Evolutionary conservation across 2,113 vertebrate genomes (phyloP), one percentile per base, ranked within the genome.

Genomic region (Hypocryptadius cinnamomeus): DNA sequence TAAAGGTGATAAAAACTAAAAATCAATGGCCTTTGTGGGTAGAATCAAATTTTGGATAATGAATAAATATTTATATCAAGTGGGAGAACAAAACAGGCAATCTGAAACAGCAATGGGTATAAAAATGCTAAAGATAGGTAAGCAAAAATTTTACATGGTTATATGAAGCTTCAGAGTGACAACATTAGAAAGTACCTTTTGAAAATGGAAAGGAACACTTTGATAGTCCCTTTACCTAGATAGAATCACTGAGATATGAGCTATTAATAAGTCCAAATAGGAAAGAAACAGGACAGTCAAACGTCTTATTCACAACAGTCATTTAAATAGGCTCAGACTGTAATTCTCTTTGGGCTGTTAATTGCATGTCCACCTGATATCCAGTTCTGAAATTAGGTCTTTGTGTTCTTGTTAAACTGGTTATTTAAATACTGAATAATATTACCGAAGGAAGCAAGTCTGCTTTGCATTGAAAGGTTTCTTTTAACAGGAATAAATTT

Each of bases 361-460:
- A 87, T 61, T 85, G 89, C 84, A 65, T 57, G 68, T 64, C 57
- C 40, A 60, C 35, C 57, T 48, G 53, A 84, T 70, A 76, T 1
- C 31, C 45, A 87, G 40, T 89, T 79, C 65, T 91, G 91, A 92
- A 96, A 92, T 95, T 56, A 94, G 93, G 84, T 57, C 78, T 91
- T 79, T 89, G 40, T 93, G 87, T 87, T 94, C 89, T 79, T 56
- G 30, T 91, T 84, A 87, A 94, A 81, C 24, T 74, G 44, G 33
- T 51, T 81, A 63, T 71, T 94, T 78, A 76, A 86, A 74, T 89
- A 74, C 51, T 69, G 37, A 53, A 68, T 74, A 84, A 48, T 65
- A 82, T 53, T 77, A 83, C 64, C 59, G 31, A 89, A 79, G 73
- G 48, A 87, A 81, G 48, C 50, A 56, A 73, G 28, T 40, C 65